These are phyloP conservation scores for Hormiphora californensis DNA, from an alignment of 37 sponge, comb jelly and placozoan genomes.

Conservation along the genomic window DNA sequence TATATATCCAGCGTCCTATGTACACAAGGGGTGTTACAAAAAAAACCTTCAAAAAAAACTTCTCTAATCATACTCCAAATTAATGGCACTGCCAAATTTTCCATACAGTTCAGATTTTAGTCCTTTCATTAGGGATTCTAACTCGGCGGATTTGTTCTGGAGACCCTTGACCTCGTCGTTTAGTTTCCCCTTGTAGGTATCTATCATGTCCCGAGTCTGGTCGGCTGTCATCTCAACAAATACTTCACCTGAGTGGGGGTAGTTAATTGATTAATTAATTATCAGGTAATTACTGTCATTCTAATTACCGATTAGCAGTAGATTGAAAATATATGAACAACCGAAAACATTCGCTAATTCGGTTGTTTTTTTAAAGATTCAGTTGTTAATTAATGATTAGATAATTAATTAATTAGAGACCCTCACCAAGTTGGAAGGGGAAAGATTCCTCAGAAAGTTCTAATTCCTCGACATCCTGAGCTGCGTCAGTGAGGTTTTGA, in stretches of 20 bases:
- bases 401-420: background rate
- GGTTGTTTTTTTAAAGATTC: too few species aligned
- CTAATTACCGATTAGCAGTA: too few species aligned
- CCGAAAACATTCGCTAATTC: too few species aligned
- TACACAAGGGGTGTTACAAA: too few species aligned
- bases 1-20: too few species aligned
- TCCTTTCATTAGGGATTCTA: slow-evolving; percentile 13
- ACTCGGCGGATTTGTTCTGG: slow-evolving; percentile 4
- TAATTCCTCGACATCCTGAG: slow-evolving; percentile 31
- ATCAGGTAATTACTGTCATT: background rate
- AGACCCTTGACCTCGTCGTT: background rate
- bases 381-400: background rate
- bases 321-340: too few species aligned
- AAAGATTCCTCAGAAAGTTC: slow-evolving; percentile 46
- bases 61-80: slow-evolving; percentile 28
- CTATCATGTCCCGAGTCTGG: slow-evolving; percentile 19
- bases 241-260: background rate
- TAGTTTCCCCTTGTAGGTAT: slow-evolving; percentile 27
- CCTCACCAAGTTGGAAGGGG: slow-evolving; percentile 32
- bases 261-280: background rate
- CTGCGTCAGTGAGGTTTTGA: slow-evolving; percentile 26
- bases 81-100: slow-evolving; percentile 53
- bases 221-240: slow-evolving; percentile 50
- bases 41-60: background rate
- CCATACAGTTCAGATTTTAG: slow-evolving; percentile 46